Base-by-base conservation (phyloP, 2,888 invertebrate species). In the Eurytoma adleriae region DNA sequence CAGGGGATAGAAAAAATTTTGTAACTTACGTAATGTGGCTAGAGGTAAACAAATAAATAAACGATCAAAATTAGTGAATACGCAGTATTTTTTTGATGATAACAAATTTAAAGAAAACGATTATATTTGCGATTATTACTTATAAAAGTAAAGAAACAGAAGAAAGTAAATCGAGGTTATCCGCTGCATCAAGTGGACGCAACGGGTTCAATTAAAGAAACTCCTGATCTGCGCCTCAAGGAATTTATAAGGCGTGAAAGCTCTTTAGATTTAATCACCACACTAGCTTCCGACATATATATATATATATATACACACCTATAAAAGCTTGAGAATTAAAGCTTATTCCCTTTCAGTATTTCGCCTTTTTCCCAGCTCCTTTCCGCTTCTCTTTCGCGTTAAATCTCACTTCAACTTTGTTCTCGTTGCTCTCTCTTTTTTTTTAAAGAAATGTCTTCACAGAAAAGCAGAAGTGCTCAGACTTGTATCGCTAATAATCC, bases 401-500 rank as follows among this genome's bases (percentile, higher is more conserved):
- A 66, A 50, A 16, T 68, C 40, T 40, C 40, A 40, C 40, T 40
- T 40, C 40, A 40, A 40, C 40, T 40, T 40, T 40, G 40, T 40
- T 40, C 40, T 40, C 40, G 40, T 10, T 40, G 40, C 40, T 40
- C 40, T 10, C 40, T 40, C 10, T 40, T 40, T 40, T 40, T 40
- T 40, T 40, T 40, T 40, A 10, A 40, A 40, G 40, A 40, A 68
- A 52, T 20, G 16, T 50, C 67, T 68, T 68, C 52, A 10, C 40
- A 40, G 40, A 10, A 10, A 40, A 40, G 40, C n/a, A 3, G 52
- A 75, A 75, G 67, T 67, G 52, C 74, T 74, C 56, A 40, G 14
- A 52, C 24, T 59, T 76, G 68, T 68, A 75, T 59, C 54, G 68
- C 75, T 76, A 68, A 76, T 76, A 76, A 76, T 76, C 75, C 68